phyloP scores from a whole-genome alignment of 2,797 vertebrate species.

The Hylomyscus alleni region DNA sequence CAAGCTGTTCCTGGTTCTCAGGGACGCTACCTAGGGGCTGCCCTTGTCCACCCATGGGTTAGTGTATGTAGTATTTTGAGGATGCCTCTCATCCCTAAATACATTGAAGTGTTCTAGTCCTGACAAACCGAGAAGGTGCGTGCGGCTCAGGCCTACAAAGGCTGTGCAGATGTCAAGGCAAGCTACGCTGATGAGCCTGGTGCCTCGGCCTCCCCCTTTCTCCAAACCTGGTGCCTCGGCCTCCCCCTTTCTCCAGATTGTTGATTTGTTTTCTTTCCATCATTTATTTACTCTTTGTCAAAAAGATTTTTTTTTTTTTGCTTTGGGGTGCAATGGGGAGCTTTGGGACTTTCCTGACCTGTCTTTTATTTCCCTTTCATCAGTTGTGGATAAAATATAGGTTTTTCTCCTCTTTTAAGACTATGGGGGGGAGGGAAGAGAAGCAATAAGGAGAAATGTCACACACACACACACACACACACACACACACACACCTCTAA shows the following conservation, averaged over 20 bases:
- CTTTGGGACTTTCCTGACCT: slow-evolving; percentile 14
- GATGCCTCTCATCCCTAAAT: not conserved
- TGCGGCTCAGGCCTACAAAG: not conserved
- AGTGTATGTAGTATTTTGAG: not conserved
- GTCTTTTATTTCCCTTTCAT: slow-evolving; percentile 33
- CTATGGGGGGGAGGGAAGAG: not conserved
- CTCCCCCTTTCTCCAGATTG: not conserved
- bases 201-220: not conserved
- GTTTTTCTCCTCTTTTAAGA: not conserved
- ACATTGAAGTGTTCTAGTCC: not conserved
- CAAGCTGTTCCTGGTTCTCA: not conserved
- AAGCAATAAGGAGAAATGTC: slow-evolving; percentile 33
- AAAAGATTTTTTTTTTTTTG: not conserved
- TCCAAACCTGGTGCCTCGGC: not conserved
- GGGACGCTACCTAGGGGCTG: not conserved
- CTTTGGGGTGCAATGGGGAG: not conserved
- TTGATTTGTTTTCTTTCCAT: slow-evolving; percentile 32
- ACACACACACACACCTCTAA: not conserved
- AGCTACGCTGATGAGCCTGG: not conserved
- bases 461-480: not conserved
- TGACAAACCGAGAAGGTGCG: not conserved
- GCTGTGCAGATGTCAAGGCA: not conserved
- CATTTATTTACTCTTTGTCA: not conserved
- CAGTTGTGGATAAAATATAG: slow-evolving; percentile 26
- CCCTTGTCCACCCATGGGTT: not conserved